Conservation (phyloP, 1,140 invertebrate genomes). For the Adoxophyes honmai region DNA sequence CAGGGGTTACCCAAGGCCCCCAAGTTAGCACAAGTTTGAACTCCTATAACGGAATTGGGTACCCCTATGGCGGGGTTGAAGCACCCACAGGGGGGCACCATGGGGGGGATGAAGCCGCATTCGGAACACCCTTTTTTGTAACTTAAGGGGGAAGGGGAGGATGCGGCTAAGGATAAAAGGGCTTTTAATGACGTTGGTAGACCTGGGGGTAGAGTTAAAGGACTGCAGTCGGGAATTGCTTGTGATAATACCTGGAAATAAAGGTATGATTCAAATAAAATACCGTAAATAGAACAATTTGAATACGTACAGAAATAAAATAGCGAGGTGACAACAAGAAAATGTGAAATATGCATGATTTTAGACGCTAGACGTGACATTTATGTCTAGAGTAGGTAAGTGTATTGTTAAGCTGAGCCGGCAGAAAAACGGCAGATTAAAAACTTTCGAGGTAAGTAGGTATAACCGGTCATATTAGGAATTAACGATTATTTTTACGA, state of each 20-base stretch:
- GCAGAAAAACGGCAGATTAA: no score
- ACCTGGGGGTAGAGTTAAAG: neutral
- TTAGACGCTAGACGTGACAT: no score
- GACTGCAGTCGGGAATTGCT: neutral
- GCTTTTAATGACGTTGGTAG: neutral
- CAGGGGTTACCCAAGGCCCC: no score
- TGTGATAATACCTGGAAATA: neutral
- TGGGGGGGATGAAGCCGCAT: neutral
- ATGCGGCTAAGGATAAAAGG: neutral
- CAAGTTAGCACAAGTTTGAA: neutral
- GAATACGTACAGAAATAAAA: no score
- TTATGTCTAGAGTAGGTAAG: no score
- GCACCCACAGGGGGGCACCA: conserved; percentile 1
- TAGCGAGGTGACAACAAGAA: no score
- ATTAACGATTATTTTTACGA: no score
- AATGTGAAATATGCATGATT: no score
- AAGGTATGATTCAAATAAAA: neutral
- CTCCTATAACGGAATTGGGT: neutral
- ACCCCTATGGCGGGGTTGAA: neutral
- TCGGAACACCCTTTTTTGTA: neutral
- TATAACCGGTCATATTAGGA: no score
- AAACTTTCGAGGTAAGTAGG: no score
- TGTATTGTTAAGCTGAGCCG: no score
- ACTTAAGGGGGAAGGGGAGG: neutral
- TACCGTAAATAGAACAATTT: no score